Base-by-base conservation (phyloP, 2,113 vertebrate species). In the Galeopterus variegatus region DNA sequence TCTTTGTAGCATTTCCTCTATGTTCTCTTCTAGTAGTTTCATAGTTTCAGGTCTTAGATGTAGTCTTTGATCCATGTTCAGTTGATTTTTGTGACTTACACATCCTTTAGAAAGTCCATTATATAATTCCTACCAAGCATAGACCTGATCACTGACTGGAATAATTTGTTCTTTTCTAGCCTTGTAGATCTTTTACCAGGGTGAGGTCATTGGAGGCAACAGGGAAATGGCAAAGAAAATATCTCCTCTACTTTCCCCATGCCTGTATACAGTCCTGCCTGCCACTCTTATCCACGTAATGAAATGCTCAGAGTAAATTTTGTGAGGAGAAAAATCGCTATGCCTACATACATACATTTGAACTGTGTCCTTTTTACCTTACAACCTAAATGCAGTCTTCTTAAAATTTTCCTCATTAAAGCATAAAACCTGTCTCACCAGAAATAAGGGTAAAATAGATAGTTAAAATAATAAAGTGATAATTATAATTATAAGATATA, bases 291-390 rank as follows among this genome's bases (percentile, higher is more conserved):
- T 54, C 21, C 54, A 77, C 31, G 70, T 28, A 67, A 62, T 41
- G 23, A 92, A 82, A 92, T 92, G 9, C 88, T 96, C 62, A 67
- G 88, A 65, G 65, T 90, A 90, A 28, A 58, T 91, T 75, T 93
- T 73, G 5, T 93, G 36, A 93, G 36, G 31, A 82, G 84, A 72
- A 48, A 67, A 94, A 67, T 73, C 67, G 75, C 48, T 36, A 62
- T 75, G 41, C 36, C 60, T 83, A 76, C 9, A 52, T 75, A 73
- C 33, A 87, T 26, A 88, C 13, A 36, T 91, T 69, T 92, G 52
- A 33, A 83, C 3, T 33, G 26, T 70, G 17, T 56, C 11, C 26
- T 88, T 92, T 84, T 82, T 56, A 77, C 70, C 31, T 92, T 36
- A 79, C 17, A 65, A 70, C 52, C 10, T 56, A 92, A 94, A 72